phyloP scores from a whole-genome alignment of 2,797 vertebrate genomes.

The Propithecus deckenii region DNA sequence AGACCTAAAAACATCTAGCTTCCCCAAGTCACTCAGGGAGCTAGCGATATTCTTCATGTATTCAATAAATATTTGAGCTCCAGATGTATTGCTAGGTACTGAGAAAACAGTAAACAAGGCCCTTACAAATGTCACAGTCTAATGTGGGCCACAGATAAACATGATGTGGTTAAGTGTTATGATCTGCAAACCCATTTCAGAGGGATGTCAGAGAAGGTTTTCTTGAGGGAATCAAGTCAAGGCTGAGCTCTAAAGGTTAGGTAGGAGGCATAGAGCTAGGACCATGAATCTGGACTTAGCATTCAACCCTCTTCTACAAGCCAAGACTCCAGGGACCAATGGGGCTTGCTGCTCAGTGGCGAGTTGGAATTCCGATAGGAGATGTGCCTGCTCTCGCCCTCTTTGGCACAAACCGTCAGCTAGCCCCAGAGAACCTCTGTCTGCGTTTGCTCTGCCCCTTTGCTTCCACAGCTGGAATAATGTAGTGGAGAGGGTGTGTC shows the following conservation, averaged over 20 bases:
- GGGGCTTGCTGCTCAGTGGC: background rate
- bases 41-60: background rate
- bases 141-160: background rate
- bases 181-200: background rate
- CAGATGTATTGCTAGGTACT: background rate
- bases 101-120: background rate
- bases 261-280: background rate
- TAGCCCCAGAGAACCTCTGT: background rate
- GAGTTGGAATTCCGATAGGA: background rate
- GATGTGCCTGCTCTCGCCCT: background rate
- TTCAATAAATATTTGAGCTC: background rate
- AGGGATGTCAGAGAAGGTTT: background rate
- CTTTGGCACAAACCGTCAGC: background rate
- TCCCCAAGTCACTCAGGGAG: background rate
- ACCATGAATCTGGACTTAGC: background rate
- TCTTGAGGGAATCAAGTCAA: background rate
- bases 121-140: background rate
- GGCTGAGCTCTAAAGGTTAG: background rate
- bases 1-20: background rate
- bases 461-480: background rate
- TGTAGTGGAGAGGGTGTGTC: background rate
- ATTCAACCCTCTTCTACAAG: background rate
- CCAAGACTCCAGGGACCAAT: background rate
- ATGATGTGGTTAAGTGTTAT: background rate
- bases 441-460: background rate